Conservation (phyloP, 1,140 invertebrate species). For the Teleogryllus occipitalis region DNA sequence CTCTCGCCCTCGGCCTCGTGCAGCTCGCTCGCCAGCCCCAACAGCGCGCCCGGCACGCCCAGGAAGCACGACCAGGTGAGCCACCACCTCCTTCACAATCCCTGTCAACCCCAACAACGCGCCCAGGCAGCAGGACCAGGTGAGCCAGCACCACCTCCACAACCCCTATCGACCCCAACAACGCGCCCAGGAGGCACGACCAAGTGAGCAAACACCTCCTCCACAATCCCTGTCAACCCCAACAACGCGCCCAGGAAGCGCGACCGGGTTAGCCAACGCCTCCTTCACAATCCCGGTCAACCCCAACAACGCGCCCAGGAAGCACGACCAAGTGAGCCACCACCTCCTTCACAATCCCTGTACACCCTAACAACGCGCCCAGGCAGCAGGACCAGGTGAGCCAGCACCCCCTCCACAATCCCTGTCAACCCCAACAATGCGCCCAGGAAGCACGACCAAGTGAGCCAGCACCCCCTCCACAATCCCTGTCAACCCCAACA, state of each 20-base stretch:
- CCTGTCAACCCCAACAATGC: slow-evolving; percentile 7
- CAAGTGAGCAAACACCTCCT: slow-evolving; percentile 40
- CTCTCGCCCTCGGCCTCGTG: slow-evolving; percentile 51
- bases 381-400: slow-evolving; percentile 52
- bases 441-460: slow-evolving; percentile 13
- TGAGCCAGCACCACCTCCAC: slow-evolving; percentile 42
- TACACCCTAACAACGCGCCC: slow-evolving; percentile 42
- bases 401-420: slow-evolving; percentile 37
- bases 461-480: slow-evolving; percentile 35
- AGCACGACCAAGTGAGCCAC: slow-evolving; percentile 10
- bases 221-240: slow-evolving; percentile 41
- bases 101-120: slow-evolving; percentile 44
- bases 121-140: slow-evolving; percentile 50
- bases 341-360: too few species aligned
- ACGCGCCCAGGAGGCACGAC: too few species aligned
- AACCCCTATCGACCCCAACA: not conserved
- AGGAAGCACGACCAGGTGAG: slow-evolving; percentile 12
- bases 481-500: slow-evolving; percentile 44
- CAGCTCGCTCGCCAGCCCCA: slow-evolving; percentile 38
- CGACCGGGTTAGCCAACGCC: too few species aligned
- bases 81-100: slow-evolving; percentile 37
- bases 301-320: slow-evolving; percentile 15
- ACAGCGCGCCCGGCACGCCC: slow-evolving; percentile 19
- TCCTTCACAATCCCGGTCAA: too few species aligned
- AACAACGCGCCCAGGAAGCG: too few species aligned